Evolutionary conservation across 2,888 invertebrate species (phyloP).

Genomic region (Bhutanitis thaidina): DNA sequence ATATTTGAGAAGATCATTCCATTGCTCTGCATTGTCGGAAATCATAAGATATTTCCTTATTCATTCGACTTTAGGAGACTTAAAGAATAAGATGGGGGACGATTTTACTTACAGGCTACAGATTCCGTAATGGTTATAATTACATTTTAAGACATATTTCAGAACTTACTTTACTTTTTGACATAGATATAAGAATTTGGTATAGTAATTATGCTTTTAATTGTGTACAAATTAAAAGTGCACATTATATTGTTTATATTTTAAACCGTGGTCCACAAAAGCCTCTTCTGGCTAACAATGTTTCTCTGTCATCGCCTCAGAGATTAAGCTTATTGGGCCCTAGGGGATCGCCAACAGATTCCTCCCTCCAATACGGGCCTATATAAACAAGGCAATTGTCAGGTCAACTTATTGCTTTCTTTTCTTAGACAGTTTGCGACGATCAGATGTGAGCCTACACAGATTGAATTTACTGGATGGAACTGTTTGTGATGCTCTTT

Average conservation of each 20-base stretch:
- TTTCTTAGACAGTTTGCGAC: constrained; percentile 32
- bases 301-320: constrained; percentile 15
- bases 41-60: too few relatives aligned
- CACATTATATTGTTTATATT: background rate
- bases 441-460: constrained; percentile 33
- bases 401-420: constrained; percentile 54
- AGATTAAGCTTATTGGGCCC: constrained; percentile 54
- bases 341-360: constrained; percentile 56
- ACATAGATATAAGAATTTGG: too few relatives aligned
- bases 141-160: too few relatives aligned
- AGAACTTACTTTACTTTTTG: too few relatives aligned
- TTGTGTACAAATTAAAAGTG: too few relatives aligned
- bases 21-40: too few relatives aligned
- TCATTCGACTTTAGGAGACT: too few relatives aligned
- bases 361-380: constrained; percentile 55
- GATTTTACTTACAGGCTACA: too few relatives aligned
- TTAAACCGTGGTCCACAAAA: background rate
- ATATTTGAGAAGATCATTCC: too few relatives aligned
- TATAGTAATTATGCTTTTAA: too few relatives aligned
- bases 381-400: constrained; percentile 70
- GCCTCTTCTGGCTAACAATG: constrained; percentile 8
- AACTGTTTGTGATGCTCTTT: constrained; percentile 17
- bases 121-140: too few relatives aligned
- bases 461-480: constrained; percentile 27
- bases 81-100: too few relatives aligned